A percentile compares a stretch with the other conserved stretches of the same genome.
phyloP scores from a whole-genome alignment of 2,888 invertebrate species.

The Heliconius ismenius region DNA sequence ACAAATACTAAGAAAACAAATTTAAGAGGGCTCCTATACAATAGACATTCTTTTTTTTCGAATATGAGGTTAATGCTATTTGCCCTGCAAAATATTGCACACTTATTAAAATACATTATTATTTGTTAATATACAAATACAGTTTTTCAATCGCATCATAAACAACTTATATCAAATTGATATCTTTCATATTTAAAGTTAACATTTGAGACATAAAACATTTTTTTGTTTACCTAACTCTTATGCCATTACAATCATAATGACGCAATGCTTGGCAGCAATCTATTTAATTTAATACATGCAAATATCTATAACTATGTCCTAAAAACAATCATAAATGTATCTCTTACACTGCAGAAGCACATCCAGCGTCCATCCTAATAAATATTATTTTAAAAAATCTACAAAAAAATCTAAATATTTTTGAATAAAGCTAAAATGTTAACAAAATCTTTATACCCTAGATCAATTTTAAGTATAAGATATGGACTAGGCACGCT shows the following conservation, averaged over 20 bases:
- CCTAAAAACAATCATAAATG: not conserved
- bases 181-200: not conserved
- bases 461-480: constrained; percentile 4
- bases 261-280: not conserved
- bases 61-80: not conserved
- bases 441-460: not conserved
- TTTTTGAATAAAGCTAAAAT: constrained; percentile 8
- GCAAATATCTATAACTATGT: not conserved
- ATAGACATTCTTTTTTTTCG: too few species aligned
- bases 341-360: not conserved
- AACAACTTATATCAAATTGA: too few species aligned
- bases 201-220: constrained; percentile 1
- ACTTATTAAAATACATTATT: too few species aligned
- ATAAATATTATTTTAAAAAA: not conserved
- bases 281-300: not conserved
- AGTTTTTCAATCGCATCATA: not conserved
- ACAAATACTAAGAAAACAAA: too few species aligned
- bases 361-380: constrained; percentile 1
- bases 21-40: too few species aligned
- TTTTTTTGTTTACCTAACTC: not conserved
- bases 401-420: not conserved
- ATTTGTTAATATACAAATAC: not conserved
- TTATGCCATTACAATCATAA: not conserved
- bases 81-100: too few species aligned
- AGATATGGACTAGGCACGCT: constrained; percentile 18